Base-by-base conservation (phyloP, 1,140 invertebrate genomes). In the Hylaeus anthracinus region DNA sequence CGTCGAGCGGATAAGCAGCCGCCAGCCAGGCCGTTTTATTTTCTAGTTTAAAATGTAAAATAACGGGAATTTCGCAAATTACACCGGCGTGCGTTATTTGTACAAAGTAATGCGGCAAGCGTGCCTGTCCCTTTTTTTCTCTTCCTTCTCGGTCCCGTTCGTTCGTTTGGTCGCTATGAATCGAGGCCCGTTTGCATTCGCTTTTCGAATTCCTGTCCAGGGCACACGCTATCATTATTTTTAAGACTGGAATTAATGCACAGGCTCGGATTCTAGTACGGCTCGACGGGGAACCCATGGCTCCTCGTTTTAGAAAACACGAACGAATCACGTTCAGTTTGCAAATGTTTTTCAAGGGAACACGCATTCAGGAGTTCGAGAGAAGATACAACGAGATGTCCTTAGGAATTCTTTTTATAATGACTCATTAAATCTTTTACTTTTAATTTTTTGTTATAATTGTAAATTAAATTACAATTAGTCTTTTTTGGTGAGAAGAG, bases 41-140 rank as follows among this genome's bases (percentile, higher is more conserved):
- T 90, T 90, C 90, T 87, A 90, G 90, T 91, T 91, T 90, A 90
- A 91, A 92, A 92, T 91, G 85, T 91, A 89, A 90, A 91, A 91
- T 90, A 88, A 92, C 90, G 85, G 86, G 88, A 91, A 92, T 92
- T 92, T 91, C 84, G 87, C 88, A 89, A 91, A 90, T 91, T 90
- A 88, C 87, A 76, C 72, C 82, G 76, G 82, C 81, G 69, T 86
- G 82, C 85, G 85, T 91, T 91, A 91, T 92, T 91, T 91, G 88
- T 90, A 92, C 85, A 90, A 90, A 89, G 88, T 89, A 90, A 89
- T 89, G 86, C 87, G 79, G 82, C 87, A 76, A 88, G 89, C 87
- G 86, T 88, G 87, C 84, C 82, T 56, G 51, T 76, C 70, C 80
- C 56, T 56, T 67, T 66, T 67, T 75, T 73, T 72, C 37, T 64